A percentile compares a stretch with the other conserved stretches of the same genome.
Evolutionary conservation across 1,140 invertebrate species (phyloP).

Genomic region (Drosophila willistoni): DNA sequence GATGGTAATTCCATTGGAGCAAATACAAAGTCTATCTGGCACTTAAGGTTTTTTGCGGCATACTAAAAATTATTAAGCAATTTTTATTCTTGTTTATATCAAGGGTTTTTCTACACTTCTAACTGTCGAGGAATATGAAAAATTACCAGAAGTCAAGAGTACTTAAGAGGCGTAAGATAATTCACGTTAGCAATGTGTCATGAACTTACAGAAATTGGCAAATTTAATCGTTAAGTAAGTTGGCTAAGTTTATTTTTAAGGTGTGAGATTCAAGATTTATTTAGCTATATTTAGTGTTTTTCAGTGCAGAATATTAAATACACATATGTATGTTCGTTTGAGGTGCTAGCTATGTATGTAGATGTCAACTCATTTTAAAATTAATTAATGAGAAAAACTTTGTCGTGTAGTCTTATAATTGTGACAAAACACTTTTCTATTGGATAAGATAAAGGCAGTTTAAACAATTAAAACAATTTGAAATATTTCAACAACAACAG

Average conservation of each 20-base stretch:
- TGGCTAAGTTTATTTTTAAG: no score
- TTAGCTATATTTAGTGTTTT: no score
- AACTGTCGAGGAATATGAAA: not conserved
- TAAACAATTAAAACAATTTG: constrained; percentile 27
- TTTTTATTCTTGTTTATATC: not conserved
- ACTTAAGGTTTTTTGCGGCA: not conserved
- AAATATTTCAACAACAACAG: constrained; percentile 13
- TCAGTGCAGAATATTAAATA: no score
- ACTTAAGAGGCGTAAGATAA: no score
- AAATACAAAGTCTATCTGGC: no score
- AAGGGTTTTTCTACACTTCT: not conserved
- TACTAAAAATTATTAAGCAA: not conserved
- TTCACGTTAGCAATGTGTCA: no score
- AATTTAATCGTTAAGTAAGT: no score
- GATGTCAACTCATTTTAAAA: not conserved
- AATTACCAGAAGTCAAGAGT: no score
- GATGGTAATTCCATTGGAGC: no score
- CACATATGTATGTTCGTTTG: not conserved
- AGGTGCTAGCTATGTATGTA: not conserved
- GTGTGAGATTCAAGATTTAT: no score
- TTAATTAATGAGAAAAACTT: constrained; percentile 11
- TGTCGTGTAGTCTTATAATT: constrained; percentile 3
- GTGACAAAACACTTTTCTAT: constrained; percentile 9
- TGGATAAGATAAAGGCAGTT: constrained; percentile 29
- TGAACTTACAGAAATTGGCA: no score